Evolutionary conservation across 2,113 vertebrate genomes (phyloP), one percentile per base, ranked within the genome.

Genomic region (Marcusenius ussheri): DNA sequence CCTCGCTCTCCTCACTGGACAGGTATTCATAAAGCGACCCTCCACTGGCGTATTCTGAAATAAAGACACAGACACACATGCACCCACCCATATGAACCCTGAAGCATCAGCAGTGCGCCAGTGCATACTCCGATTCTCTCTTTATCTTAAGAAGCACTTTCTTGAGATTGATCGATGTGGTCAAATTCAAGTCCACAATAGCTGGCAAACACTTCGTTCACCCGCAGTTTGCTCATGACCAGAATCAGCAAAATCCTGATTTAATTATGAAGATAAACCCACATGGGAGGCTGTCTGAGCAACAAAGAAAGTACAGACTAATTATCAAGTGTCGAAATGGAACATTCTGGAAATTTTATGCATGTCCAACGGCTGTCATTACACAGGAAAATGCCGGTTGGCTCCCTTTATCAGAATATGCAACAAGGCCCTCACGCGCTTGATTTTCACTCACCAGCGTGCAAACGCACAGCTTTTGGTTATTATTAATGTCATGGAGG

Each of bases 1-100:
- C 96, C 93, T 99, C 97, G 92, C 98, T 99, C 93, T 97, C 96
- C 84, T 95, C 97, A 90, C 98, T 99, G 92, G 98, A 98, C 94
- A 99, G 97, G 94, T 98, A 99, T 92, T 99, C 98, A 91, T 98
- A 99, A 21, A 99, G 93, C 7, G 97, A 99, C 35, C 98, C 98
- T 74, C 97, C 95, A 47, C 97, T 97, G 84, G 98, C 98, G 93
- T 98, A 99, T 93, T 99, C 98, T 99, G 91, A 24, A 89, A 90
- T 91, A 91, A 91, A 91, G 50, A 56, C 4, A 35, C 35, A 2
- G 9, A 27, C 21, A 50, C 10, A 6, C 15, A 17, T n/a, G 58
- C 5, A 19, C 31, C 27, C 51, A 24, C 50, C 70, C 58, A 88
- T 24, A 24, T 1, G 56, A 39, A 66, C 21, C 17, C 1, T 17